Base-by-base conservation (phyloP, 2,113 vertebrate species). In the Sylvilagus bachmani region DNA sequence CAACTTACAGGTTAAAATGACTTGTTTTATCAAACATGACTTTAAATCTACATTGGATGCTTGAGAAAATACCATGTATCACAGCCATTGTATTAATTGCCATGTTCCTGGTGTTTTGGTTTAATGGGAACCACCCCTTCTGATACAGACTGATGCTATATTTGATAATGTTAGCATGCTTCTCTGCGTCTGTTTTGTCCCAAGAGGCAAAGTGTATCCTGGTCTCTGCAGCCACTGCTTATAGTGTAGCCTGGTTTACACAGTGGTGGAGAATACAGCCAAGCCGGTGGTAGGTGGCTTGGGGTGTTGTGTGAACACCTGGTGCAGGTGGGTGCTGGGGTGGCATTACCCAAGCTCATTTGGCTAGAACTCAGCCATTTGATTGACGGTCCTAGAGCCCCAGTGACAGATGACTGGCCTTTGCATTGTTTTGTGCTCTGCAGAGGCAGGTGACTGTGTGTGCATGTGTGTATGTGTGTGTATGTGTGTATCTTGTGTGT, bases 21-120 rank as follows among this genome's bases (percentile, higher is more conserved):
- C 44, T 74, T 74, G 36, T 64, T 85, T 93, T 70, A 86, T 75
- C n/a, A 67, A 69, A 70, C 14, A 36, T 64, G 62, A 27, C 77
- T 85, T 92, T 53, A 83, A 95, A 44, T 90, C 25, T 95, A 17
- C 51, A 24, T 82, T 29, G 24, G 49, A 21, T 94, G 51, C 36
- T 93, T 70, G 64, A 73, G 66, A 81, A 86, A 84, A 36, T 29
- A 21, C 14, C 22, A 10, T 10, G 3, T 22, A 6, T 2, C n/a
- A 49, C 24, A 31, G 58, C 44, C 21, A 19, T 70, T 53, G 78
- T 55, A 31, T 84, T 31, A 81, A 49, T 51, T 33, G 71, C 81
- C 31, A 16, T 6, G 1, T 67, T n/a, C 49, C 22, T 1, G 1
- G 22, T 25, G 4, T 64, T 21, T 53, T 9, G 66, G 12, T 67